phyloP scores from a whole-genome alignment of 2,888 invertebrate species.

The Trachelus iudaicus region DNA sequence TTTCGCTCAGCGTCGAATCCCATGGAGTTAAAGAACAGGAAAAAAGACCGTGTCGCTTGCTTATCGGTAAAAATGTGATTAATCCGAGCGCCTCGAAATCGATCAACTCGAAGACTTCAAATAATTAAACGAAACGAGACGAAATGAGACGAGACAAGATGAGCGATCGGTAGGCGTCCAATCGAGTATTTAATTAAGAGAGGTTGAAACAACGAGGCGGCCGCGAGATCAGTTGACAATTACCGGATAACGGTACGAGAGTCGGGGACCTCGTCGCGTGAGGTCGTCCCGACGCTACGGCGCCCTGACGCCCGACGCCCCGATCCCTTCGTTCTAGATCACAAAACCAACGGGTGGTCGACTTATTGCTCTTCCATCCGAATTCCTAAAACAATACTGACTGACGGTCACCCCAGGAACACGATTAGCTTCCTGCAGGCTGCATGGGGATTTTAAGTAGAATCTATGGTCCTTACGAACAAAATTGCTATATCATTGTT shows the following conservation, averaged over 20 bases:
- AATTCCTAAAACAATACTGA: slow-evolving; percentile 2
- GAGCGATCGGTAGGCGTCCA: slow-evolving; percentile 35
- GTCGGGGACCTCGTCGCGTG: slow-evolving; percentile 8
- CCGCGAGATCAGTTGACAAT: slow-evolving; percentile 36
- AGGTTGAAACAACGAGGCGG: slow-evolving; percentile 26
- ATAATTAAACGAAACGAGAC: slow-evolving; percentile 31
- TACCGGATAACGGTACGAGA: slow-evolving; percentile 29
- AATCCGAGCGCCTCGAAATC: background rate
- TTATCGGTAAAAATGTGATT: background rate
- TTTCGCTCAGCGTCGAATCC: background rate
- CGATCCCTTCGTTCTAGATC: background rate
- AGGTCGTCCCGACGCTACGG: background rate
- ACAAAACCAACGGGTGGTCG: slow-evolving; percentile 41
- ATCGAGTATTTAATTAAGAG: slow-evolving; percentile 41
- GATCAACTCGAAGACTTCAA: slow-evolving; percentile 14
- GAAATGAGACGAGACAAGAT: slow-evolving; percentile 18
- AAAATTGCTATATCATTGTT: background rate
- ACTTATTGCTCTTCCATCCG: slow-evolving; percentile 42
- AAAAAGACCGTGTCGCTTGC: background rate
- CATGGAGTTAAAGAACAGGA: background rate
- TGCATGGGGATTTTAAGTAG: background rate
- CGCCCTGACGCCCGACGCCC: background rate
- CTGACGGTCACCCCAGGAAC: background rate
- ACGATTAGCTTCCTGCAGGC: background rate
- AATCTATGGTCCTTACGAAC: background rate